Base-by-base conservation (phyloP, 2,797 vertebrate genomes). In the Epinephelus coioides region DNA sequence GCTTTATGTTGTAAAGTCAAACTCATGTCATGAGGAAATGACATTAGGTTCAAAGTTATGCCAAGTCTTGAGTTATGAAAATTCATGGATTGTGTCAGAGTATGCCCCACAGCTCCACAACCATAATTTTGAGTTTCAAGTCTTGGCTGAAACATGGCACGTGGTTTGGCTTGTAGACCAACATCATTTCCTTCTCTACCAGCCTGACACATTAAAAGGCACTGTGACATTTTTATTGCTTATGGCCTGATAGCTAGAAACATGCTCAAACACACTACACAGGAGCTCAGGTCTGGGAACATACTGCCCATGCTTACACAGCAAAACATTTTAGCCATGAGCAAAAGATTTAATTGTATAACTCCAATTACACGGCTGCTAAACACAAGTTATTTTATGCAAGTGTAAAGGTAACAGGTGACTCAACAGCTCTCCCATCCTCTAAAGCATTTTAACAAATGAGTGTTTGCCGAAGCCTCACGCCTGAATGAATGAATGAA, bases 391-490 rank as follows among this genome's bases (percentile, higher is more conserved):
- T 60, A 17, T 43, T 74, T 67, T 43, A 30, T 17, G 12, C 7
- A 40, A 23, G 15, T 38, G 27, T 61, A 6, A 23, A 67, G 15
- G 25, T 25, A n/a, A 70, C 12, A 40, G 19, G 15, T 63, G 27
- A 73, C 19, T 64, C 34, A 38, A 56, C 18, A 9, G 44, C 43
- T 72, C 43, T 44, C 30, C 12, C 5, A 15, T 50, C 30, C 69
- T 65, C 18, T 61, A 4, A 65, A 60, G 30, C 15, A 23, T 19
- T 71, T 68, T 27, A 49, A 57, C n/a, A 77, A 79, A 65, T 55
- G 11, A 60, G 4, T 38, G 34, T 60, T 69, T 66, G 23, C 59
- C 56, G 57, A 30, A 80, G 11, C 44, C 17, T 73, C 30, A 12
- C 0, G 2, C 57, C 19, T 78, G 30, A 67, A 69, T 77, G 17